Evolutionary conservation across 2,797 vertebrate species (phyloP).

Genomic region (Toxotes lorentzi): DNA sequence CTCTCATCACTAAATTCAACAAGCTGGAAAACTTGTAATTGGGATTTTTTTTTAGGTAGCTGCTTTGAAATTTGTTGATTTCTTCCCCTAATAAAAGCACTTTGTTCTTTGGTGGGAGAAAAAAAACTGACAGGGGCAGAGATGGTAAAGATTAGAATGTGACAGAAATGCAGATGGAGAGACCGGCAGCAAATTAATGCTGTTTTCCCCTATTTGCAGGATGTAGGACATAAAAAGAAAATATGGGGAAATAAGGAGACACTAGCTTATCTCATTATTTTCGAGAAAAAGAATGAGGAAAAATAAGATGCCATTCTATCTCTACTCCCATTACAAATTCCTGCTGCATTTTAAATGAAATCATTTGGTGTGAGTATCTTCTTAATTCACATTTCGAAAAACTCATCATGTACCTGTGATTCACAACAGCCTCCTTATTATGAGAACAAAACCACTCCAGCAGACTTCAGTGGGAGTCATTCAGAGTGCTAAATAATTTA

Average conservation of each 20-base stretch:
- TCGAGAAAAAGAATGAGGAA: not conserved
- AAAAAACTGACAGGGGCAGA: constrained; percentile 38
- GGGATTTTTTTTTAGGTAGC: constrained; percentile 12
- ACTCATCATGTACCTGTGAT: constrained; percentile 58
- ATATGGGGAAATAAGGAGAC: constrained; percentile 1
- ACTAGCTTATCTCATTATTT: constrained; percentile 24
- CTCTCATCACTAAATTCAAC: constrained; percentile 28
- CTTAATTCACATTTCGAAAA: constrained; percentile 55
- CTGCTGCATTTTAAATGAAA: constrained; percentile 48
- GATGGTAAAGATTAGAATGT: constrained; percentile 33
- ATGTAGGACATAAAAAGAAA: constrained; percentile 4
- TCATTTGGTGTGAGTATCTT: constrained; percentile 28
- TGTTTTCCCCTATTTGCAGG: not conserved
- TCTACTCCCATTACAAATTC: constrained; percentile 16
- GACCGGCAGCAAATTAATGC: constrained; percentile 6
- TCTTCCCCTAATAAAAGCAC: constrained; percentile 27
- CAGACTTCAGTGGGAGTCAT: constrained; percentile 42
- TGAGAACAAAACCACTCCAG: constrained; percentile 57
- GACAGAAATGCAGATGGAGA: constrained; percentile 15
- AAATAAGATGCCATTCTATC: not conserved
- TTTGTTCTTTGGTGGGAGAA: constrained; percentile 11
- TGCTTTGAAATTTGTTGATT: constrained; percentile 33
- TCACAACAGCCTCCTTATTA: constrained; percentile 50
- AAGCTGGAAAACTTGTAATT: constrained; percentile 21
- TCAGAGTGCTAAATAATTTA: constrained; percentile 54